phyloP scores from a whole-genome alignment of 2,113 vertebrate species.

The Ariopsis seemanni region DNA sequence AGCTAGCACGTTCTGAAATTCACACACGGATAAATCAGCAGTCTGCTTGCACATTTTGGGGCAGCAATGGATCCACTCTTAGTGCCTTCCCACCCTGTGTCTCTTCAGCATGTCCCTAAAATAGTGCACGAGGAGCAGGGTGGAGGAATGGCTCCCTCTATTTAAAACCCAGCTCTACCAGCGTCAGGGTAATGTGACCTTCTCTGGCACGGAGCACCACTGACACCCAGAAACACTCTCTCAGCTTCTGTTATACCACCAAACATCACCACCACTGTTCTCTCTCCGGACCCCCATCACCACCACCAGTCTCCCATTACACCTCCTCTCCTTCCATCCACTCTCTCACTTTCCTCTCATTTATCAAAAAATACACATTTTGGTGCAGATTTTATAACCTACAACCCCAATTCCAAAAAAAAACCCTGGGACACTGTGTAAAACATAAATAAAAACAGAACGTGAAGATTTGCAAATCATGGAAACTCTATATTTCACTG shows the following conservation, averaged over 20 bases:
- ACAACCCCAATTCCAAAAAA: not conserved
- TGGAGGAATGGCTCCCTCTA: constrained; percentile 71
- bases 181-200: constrained; percentile 80
- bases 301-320: not conserved
- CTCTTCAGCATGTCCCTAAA: constrained; percentile 59
- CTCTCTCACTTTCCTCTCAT: not conserved
- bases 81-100: constrained; percentile 44
- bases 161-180: constrained; percentile 72
- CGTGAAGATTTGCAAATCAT: no score
- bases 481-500: no score
- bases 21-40: constrained; percentile 29
- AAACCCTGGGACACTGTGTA: no score
- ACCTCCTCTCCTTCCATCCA: not conserved
- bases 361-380: not conserved
- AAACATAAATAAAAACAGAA: no score
- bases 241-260: constrained; percentile 11
- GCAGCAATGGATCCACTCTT: constrained; percentile 17
- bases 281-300: not conserved
- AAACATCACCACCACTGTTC: not conserved
- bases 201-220: constrained; percentile 55
- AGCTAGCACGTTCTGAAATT: constrained; percentile 12
- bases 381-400: not conserved
- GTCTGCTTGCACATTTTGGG: constrained; percentile 32
- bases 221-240: constrained; percentile 40
- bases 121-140: constrained; percentile 69